Percentiles rank a stretch among this genome's conserved stretches.
Evolutionary conservation across 1,140 invertebrate species (phyloP).

Genomic region (Drosophila navojoa): DNA sequence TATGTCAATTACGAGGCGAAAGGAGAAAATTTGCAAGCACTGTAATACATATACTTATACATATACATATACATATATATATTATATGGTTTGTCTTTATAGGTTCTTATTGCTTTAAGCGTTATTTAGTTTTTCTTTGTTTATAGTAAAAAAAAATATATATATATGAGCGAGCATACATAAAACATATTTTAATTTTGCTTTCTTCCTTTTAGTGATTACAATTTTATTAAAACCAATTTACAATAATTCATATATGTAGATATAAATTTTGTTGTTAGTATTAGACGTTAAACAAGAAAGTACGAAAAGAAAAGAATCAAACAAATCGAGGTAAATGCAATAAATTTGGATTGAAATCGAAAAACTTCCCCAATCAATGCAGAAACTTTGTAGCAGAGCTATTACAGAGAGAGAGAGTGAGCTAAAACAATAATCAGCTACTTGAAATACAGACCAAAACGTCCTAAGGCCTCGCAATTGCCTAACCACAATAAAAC

Average conservation of each 20-base stretch:
- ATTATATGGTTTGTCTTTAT: slow-evolving; percentile 58
- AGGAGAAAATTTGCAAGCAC: slow-evolving; percentile 7
- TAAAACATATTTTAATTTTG: slow-evolving; percentile 60
- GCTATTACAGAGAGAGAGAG: slow-evolving; percentile 1
- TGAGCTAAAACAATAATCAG: slow-evolving; percentile 13
- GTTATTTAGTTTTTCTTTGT: slow-evolving; percentile 83
- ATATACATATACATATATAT: background rate
- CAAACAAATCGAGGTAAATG: slow-evolving; percentile 46
- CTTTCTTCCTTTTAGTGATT: slow-evolving; percentile 67
- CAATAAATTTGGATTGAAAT: slow-evolving; percentile 63
- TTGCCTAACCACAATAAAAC: background rate
- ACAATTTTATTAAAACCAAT: slow-evolving; percentile 65
- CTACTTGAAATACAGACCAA: slow-evolving; percentile 3
- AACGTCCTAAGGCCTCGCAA: slow-evolving; percentile 7
- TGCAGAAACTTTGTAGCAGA: slow-evolving; percentile 14
- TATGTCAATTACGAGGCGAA: slow-evolving; percentile 16
- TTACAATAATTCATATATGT: slow-evolving; percentile 59
- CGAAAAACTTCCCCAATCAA: slow-evolving; percentile 6
- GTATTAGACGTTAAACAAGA: slow-evolving; percentile 43
- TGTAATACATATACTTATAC: slow-evolving; percentile 16
- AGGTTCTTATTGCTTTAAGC: slow-evolving; percentile 80
- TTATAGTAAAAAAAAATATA: slow-evolving; percentile 59
- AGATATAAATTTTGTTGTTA: slow-evolving; percentile 76
- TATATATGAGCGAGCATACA: slow-evolving; percentile 36
- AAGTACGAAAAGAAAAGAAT: slow-evolving; percentile 33